Base-by-base conservation (phyloP, 2,797 vertebrate genomes). In the Scleropages formosus region DNA sequence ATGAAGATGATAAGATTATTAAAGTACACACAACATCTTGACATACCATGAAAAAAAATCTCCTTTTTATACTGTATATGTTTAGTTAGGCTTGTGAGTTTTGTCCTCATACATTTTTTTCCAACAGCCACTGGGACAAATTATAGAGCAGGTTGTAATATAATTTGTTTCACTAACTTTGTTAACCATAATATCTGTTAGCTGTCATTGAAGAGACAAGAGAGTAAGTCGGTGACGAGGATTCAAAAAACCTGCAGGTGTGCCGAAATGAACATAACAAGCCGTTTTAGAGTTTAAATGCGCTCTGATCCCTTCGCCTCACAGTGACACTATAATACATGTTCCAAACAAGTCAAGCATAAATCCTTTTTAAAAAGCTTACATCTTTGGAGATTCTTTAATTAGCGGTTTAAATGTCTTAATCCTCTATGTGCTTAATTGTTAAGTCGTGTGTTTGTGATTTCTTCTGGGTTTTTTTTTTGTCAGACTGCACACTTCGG, bases 311-410 rank as follows among this genome's bases (percentile, higher is more conserved):
- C 90, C 86, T 91, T 95, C 82, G 89, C 94, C 94, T 93, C 91
- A 88, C 85, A 81, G 90, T 94, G 93, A 94, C 93, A 91, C 83
- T 85, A 84, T 95, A 95, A 95, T 92, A 83, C 87, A 69, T 80
- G 82, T 86, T 89, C 88, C 91, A 92, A 88, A 87, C 86, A 89
- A 85, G 85, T 86, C 77, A 87, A 79, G 84, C 89, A 93, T 91
- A 94, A 93, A 94, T 92, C 94, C 93, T 78, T 88, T 87, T 91
- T 88, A 85, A 94, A 91, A 91, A 91, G 93, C 93, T 95, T 95
- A 95, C 86, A 65, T 90, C 87, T 82, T 70, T 80, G 88, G 86
- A 93, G 88, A 93, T 91, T 90, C 92, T 90, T 92, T 91, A 93
- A 91, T 92, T 91, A 92, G 92, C 82, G 90, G 89, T 89, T 90